These are phyloP conservation scores for Pangasius djambal DNA, from an alignment of 2,797 vertebrate species.

Conservation along the genomic window DNA sequence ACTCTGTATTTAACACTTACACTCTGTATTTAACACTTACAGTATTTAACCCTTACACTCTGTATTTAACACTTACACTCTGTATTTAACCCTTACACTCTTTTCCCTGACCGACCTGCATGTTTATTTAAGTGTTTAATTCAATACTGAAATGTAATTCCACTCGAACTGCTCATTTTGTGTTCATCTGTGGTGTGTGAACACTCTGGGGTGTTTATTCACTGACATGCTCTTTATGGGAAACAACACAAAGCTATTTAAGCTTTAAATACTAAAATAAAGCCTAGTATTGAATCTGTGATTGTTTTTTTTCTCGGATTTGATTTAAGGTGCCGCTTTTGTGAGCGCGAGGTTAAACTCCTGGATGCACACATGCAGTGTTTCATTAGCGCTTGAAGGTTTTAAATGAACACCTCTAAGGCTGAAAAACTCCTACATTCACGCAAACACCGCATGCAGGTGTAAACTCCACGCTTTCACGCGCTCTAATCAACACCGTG, in stretches of 20 bases:
- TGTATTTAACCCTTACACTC: too few species aligned
- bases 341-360: not conserved
- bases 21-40: not conserved
- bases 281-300: not conserved
- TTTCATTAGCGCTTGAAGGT: not conserved
- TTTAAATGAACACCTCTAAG: not conserved
- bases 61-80: too few species aligned
- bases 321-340: not conserved
- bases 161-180: not conserved
- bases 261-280: not conserved
- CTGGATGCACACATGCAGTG: not conserved
- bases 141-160: not conserved
- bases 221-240: not conserved
- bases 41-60: too few species aligned
- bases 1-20: not conserved
- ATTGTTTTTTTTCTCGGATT: not conserved
- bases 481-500: not conserved
- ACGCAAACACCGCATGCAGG: not conserved
- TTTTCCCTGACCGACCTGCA: not conserved
- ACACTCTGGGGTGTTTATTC: not conserved
- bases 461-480: not conserved
- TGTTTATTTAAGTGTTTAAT: not conserved
- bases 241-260: not conserved
- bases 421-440: not conserved
- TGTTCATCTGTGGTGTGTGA: not conserved